These are phyloP conservation scores for Lepidochrysops patricia DNA, from an alignment of 2,888 invertebrate species.

Conservation along the genomic window DNA sequence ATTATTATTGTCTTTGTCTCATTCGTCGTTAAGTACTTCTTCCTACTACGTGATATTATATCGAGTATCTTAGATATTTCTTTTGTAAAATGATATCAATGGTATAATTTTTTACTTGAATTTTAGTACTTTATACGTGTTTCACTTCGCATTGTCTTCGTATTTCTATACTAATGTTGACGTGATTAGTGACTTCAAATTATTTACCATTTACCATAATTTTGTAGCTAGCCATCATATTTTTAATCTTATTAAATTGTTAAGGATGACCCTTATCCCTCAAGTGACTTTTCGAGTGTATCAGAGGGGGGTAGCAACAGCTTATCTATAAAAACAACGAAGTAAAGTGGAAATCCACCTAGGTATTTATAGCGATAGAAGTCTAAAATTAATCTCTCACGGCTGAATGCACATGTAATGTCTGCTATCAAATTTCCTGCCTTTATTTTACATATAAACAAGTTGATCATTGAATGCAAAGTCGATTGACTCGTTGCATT, in stretches of 20 bases:
- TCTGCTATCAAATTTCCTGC: not conserved
- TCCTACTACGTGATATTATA: not conserved
- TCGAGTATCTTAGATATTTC: not conserved
- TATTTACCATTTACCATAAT: too few relatives aligned
- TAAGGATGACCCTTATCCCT: too few relatives aligned
- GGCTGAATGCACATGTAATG: not conserved
- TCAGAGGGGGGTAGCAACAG: too few relatives aligned
- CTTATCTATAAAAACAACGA: too few relatives aligned
- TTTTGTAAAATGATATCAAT: not conserved
- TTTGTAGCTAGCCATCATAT: too few relatives aligned
- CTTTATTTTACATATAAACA: slow-evolving; percentile 1
- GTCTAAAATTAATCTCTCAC: not conserved
- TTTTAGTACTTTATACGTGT: not conserved
- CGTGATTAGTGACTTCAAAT: too few relatives aligned
- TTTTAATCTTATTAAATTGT: too few relatives aligned
- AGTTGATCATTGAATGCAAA: slow-evolving; percentile 2
- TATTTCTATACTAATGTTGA: not conserved
- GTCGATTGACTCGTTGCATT: not conserved
- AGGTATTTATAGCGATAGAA: not conserved
- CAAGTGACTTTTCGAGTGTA: too few relatives aligned
- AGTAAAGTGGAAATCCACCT: not conserved
- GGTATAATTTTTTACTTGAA: not conserved
- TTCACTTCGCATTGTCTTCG: not conserved
- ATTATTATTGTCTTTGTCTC: slow-evolving; percentile 3
- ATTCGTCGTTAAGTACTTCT: not conserved